A percentile compares a stretch with the other conserved stretches of the same genome.
Conservation (phyloP, 2,797 vertebrate genomes). For the Eidolon dupreanum region DNA sequence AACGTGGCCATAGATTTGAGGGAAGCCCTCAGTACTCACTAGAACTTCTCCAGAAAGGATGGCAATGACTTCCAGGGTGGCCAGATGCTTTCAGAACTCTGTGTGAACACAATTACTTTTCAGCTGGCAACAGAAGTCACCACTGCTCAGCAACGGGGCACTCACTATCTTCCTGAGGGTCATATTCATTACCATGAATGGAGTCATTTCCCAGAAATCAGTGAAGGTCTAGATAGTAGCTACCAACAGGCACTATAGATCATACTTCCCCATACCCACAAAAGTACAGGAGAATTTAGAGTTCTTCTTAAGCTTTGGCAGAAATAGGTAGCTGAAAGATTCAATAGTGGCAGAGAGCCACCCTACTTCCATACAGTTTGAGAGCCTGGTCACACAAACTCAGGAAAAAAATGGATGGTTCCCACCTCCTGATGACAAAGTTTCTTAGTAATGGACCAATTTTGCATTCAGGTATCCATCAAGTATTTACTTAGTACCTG, state of each 20-base stretch:
- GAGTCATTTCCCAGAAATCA: background rate
- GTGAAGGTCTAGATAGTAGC: background rate
- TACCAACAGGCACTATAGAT: background rate
- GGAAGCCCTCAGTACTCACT: background rate
- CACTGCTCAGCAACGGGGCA: background rate
- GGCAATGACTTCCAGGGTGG: background rate
- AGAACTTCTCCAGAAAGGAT: background rate
- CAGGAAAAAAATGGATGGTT: background rate
- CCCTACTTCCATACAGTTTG: background rate
- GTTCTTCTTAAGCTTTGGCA: background rate
- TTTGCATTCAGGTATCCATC: background rate
- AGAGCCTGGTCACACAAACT: constrained; percentile 7
- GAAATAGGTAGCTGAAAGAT: background rate
- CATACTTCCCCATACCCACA: background rate
- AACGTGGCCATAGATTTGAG: background rate
- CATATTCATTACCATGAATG: background rate
- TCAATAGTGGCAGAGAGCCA: background rate
- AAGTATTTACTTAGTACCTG: background rate
- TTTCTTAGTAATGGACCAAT: background rate
- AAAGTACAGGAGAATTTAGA: background rate
- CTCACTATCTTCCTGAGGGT: background rate
- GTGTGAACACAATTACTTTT: background rate
- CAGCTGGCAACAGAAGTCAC: background rate
- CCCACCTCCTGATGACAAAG: background rate
- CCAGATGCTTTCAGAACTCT: background rate